Base-by-base conservation (phyloP, 2,113 vertebrate genomes). In the Ptilonorhynchus violaceus region DNA sequence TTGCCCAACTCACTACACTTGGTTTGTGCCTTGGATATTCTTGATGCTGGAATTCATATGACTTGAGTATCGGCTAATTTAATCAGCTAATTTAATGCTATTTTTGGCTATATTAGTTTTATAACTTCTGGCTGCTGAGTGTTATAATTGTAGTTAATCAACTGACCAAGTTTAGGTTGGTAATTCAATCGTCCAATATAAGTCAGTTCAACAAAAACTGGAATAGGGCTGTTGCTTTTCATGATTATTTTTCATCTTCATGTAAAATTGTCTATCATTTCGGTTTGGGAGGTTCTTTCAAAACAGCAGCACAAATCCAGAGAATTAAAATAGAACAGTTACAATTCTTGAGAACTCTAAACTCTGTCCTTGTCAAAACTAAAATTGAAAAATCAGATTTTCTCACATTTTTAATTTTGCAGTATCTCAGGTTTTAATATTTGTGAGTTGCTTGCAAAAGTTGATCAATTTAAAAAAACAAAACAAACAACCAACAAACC, bases 401-500 rank as follows among this genome's bases (percentile, higher is more conserved):
- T 44, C 7, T 49, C 59, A 55, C 19, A 44, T 44, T 56, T 75
- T 67, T 2, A 46, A 24, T 28, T 85, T 35, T 72, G 8, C 31
- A 31, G 3, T 25, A 60, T 37, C 9, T 59, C 24, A 21, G 9
- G 28, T 46, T 66, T 85, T 73, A 84, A 44, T 50, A 39, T 39
- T 56, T 73, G 14, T 28, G 23, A 72, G 30, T 44, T 50, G 3
- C 8, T 49, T 91, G 21, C 8, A 47, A 35, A 83, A 73, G 3
- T 11, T 9, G 7, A 52, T 8, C 4, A 85, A 39, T 59, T 59
- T 2, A 5, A 23, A 59, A 67, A 46, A 53, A 24, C 55, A 30
- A 20, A 1, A 1, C 1, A 23, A n/a, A 4, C 11, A 31, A 52
- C 52, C 0, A 74, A n/a, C 2, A 76, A 76, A n/a, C n/a, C n/a